Evolutionary conservation across 2,888 invertebrate species (phyloP).

Genomic region (Ichneumoninae sp.): DNA sequence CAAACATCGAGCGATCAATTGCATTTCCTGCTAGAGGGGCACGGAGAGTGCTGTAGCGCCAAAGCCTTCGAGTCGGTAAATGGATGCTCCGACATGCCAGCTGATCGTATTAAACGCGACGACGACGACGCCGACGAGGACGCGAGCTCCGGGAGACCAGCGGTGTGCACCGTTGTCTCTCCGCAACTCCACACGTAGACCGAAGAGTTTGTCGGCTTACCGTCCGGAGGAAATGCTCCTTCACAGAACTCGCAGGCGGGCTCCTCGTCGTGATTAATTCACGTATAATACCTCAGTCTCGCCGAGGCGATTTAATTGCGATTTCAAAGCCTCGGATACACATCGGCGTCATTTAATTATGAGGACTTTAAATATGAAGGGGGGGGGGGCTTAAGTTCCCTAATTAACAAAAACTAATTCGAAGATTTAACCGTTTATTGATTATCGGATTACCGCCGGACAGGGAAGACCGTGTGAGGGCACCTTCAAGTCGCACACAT

Average conservation of each 20-base stretch:
- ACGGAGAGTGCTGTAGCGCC: neutral
- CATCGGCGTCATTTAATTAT: neutral
- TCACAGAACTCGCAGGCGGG: conserved; percentile 20
- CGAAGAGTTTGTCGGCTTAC: conserved; percentile 47
- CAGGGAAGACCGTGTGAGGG: conserved; percentile 67
- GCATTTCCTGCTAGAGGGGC: conserved; percentile 38
- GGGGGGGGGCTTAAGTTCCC: neutral
- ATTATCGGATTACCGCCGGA: neutral
- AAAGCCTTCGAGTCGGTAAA: conserved; percentile 52
- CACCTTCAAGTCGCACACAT: conserved; percentile 63
- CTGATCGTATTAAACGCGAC: conserved; percentile 56
- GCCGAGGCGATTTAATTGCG: conserved; percentile 2
- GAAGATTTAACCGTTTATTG: conserved; percentile 3
- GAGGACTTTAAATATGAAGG: neutral
- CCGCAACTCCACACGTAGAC: conserved; percentile 38
- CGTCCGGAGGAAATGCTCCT: conserved; percentile 46
- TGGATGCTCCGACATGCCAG: conserved; percentile 47
- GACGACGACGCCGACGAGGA: conserved; percentile 31
- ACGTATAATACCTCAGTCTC: conserved; percentile 13
- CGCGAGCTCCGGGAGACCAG: neutral
- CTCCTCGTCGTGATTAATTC: conserved; percentile 38
- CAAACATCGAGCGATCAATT: conserved; percentile 60
- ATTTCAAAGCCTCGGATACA: neutral
- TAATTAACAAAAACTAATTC: neutral
- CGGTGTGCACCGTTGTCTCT: neutral